Evolutionary conservation across 2,888 invertebrate genomes (phyloP).

Genomic region (Leptodirus hochenwartii): DNA sequence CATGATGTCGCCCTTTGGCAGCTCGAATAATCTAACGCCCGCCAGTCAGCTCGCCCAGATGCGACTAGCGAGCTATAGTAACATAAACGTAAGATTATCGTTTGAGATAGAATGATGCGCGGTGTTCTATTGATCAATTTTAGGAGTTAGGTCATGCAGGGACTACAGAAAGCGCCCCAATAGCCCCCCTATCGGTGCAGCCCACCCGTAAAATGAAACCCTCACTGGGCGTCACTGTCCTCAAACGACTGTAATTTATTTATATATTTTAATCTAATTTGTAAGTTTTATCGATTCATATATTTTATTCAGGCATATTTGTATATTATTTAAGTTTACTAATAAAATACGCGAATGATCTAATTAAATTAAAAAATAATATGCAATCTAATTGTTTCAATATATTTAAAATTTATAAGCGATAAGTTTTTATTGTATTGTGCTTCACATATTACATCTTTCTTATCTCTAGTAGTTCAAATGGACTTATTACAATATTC

Average conservation of each 20-base stretch:
- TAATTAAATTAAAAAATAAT: neutral
- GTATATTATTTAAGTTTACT: slow-evolving; percentile 14
- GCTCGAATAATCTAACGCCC: slow-evolving; percentile 65
- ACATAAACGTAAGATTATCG: slow-evolving; percentile 67
- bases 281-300: slow-evolving; percentile 19
- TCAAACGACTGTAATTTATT: slow-evolving; percentile 46
- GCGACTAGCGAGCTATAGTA: slow-evolving; percentile 71
- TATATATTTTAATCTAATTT: slow-evolving; percentile 11
- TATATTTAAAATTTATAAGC: too few relatives aligned
- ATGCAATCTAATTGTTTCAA: neutral
- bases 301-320: slow-evolving; percentile 20
- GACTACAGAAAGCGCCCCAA: slow-evolving; percentile 30
- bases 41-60: slow-evolving; percentile 72
- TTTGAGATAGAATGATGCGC: too few relatives aligned
- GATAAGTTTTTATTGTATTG: too few relatives aligned
- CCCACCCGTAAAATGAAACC: slow-evolving; percentile 63
- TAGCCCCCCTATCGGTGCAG: slow-evolving; percentile 70
- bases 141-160: slow-evolving; percentile 56
- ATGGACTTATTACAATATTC: too few relatives aligned
- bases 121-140: slow-evolving; percentile 16
- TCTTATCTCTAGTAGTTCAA: too few relatives aligned
- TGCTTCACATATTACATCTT: too few relatives aligned
- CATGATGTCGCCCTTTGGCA: slow-evolving; percentile 83
- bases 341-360: neutral
- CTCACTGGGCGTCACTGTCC: slow-evolving; percentile 42